phyloP scores from a whole-genome alignment of 2,797 vertebrate species.

The Microcaecilia unicolor region DNA sequence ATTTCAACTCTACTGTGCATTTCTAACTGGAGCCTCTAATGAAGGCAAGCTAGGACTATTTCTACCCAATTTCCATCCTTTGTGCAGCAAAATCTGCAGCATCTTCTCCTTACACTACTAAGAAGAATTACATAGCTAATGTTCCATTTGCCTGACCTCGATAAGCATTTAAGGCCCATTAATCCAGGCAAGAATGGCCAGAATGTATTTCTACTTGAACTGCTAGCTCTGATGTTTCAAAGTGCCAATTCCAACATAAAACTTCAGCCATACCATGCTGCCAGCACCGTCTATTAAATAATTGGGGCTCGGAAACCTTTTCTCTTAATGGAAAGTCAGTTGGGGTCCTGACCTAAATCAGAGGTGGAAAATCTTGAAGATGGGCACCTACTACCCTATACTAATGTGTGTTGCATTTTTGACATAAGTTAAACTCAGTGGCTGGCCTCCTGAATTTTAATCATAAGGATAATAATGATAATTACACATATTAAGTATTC shows the following conservation, averaged over 20 bases:
- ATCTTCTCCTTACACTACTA: too few species aligned
- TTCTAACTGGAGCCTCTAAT: background rate
- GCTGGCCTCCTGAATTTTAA: background rate
- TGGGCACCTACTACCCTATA: background rate
- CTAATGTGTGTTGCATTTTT: background rate
- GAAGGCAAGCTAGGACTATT: background rate
- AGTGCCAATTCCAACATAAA: background rate
- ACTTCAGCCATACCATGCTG: background rate
- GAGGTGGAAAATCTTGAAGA: too few species aligned
- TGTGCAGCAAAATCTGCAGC: background rate
- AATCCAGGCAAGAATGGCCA: background rate
- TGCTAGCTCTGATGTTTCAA: background rate
- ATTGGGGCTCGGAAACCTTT: background rate
- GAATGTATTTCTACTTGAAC: background rate
- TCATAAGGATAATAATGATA: background rate
- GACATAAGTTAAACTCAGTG: background rate
- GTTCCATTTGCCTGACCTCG: rapidly evolving
- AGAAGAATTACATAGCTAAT: too few species aligned
- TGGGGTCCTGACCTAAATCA: too few species aligned
- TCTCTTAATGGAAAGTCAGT: too few species aligned
- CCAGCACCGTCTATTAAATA: background rate
- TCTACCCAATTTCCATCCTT: background rate
- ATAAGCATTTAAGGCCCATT: background rate
- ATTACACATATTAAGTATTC: background rate
- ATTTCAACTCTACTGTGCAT: background rate